Conservation (phyloP, 1,140 invertebrate genomes). For the Cydia fagiglandana region DNA sequence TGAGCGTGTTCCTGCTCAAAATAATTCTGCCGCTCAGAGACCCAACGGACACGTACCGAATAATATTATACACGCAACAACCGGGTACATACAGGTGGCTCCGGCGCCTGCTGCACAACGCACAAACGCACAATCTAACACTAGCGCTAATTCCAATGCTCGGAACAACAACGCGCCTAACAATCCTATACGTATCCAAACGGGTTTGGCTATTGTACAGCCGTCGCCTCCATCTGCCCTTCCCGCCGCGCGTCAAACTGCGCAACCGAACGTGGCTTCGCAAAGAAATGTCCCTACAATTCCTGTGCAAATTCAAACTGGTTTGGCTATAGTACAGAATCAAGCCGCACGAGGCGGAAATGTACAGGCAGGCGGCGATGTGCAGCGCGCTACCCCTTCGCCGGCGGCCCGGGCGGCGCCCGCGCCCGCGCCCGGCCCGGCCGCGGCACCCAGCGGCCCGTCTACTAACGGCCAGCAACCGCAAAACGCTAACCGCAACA, state of each 20-base stretch:
- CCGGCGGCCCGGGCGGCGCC: conserved; percentile 39
- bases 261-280: not conserved
- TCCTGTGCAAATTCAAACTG: conserved; percentile 23
- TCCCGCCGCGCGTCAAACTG: not conserved
- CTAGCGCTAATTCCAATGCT: not conserved
- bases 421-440: conserved; percentile 28
- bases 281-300: conserved; percentile 1
- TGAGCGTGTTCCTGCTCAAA: conserved; percentile 20
- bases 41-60: conserved; percentile 35
- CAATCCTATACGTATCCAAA: conserved; percentile 4
- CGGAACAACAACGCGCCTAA: not conserved
- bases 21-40: conserved; percentile 19
- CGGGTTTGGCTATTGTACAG: not conserved
- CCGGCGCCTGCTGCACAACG: conserved; percentile 7
- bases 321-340: conserved; percentile 33
- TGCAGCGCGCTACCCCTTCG: conserved; percentile 21
- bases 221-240: not conserved
- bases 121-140: not conserved
- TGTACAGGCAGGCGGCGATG: not conserved
- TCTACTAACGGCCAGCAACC: conserved; percentile 43
- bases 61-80: conserved; percentile 11
- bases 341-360: not conserved
- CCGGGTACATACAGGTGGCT: not conserved
- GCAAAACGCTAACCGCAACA: conserved; percentile 51
- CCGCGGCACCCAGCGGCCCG: conserved; percentile 34